Evolutionary conservation across 1,140 invertebrate species (phyloP).

Genomic region (Ostrea denselamellosa): DNA sequence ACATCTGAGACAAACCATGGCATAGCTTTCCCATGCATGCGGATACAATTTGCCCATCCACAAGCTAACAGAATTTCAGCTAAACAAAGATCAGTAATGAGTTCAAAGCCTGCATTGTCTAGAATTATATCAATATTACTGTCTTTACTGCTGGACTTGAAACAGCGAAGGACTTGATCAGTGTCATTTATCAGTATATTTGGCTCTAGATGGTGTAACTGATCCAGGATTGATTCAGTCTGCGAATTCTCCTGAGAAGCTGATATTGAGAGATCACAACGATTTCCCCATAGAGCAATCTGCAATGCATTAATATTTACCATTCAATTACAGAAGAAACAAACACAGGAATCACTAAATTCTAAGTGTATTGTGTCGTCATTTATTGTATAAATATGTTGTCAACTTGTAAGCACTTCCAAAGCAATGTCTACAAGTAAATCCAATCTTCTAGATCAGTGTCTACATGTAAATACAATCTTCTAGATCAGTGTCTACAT

Average conservation of each 20-base stretch:
- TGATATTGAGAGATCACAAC: slow-evolving; percentile 94
- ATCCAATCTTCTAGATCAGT: no score
- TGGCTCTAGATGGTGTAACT: slow-evolving; percentile 83
- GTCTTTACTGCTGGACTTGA: slow-evolving; percentile 62
- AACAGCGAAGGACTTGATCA: slow-evolving; percentile 81
- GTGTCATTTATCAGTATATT: slow-evolving; percentile 85
- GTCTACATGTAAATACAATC: no score
- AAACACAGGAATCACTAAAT: no score
- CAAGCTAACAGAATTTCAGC: slow-evolving; percentile 87
- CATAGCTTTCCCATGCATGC: slow-evolving; percentile 92
- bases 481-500: no score
- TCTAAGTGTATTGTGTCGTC: no score
- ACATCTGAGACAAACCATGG: slow-evolving; percentile 99
- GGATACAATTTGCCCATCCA: slow-evolving; percentile 85
- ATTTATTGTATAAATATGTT: no score
- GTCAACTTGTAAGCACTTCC: no score
- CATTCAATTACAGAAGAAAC: neutral
- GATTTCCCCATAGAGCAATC: slow-evolving; percentile 84
- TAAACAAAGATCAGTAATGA: slow-evolving; percentile 93
- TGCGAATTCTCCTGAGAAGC: slow-evolving; percentile 83
- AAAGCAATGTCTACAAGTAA: no score
- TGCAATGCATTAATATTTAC: slow-evolving; percentile 61
- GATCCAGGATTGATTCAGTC: slow-evolving; percentile 82
- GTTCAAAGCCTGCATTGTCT: slow-evolving; percentile 97
- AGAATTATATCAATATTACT: slow-evolving; percentile 87